These are phyloP conservation scores for Neodiprion virginianus DNA, from an alignment of 1,140 invertebrate genomes.

Conservation along the genomic window DNA sequence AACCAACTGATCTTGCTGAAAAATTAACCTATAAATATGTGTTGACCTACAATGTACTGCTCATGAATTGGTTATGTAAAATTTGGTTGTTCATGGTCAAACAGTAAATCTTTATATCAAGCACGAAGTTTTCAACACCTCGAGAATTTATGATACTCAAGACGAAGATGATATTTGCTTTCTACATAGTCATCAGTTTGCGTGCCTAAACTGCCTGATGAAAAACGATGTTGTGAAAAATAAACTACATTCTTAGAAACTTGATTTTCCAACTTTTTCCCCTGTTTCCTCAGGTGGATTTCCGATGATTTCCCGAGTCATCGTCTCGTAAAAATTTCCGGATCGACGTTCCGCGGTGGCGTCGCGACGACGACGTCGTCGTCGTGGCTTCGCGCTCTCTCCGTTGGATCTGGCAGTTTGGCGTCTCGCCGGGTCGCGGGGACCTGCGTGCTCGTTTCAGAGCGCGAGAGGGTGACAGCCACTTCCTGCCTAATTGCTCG, in stretches of 20 bases:
- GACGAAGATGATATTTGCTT: too few relatives aligned
- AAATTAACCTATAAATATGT: too few relatives aligned
- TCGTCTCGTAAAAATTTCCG: not conserved
- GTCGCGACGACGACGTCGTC: slow-evolving; percentile 26
- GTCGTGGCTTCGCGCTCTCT: slow-evolving; percentile 21
- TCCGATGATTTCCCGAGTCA: slow-evolving; percentile 24
- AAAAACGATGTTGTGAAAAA: too few relatives aligned
- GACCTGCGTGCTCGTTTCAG: slow-evolving; percentile 18
- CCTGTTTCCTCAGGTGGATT: not conserved
- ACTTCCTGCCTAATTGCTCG: slow-evolving; percentile 48
- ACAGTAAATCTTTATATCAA: too few relatives aligned
- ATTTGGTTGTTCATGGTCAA: too few relatives aligned
- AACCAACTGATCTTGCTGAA: too few relatives aligned
- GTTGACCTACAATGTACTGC: too few relatives aligned
- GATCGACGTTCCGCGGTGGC: slow-evolving; percentile 20
- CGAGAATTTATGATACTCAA: too few relatives aligned
- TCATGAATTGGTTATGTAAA: too few relatives aligned
- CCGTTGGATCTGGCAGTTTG: not conserved
- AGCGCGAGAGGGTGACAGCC: slow-evolving; percentile 38
- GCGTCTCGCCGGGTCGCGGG: not conserved
- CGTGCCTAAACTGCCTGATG: too few relatives aligned
- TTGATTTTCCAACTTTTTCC: slow-evolving; percentile 27
- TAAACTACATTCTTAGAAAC: slow-evolving; percentile 31
- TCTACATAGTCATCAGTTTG: too few relatives aligned
- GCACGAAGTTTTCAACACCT: too few relatives aligned